Percentiles rank a stretch among this genome's conserved stretches.
phyloP scores from a whole-genome alignment of 2,113 vertebrate species.

The Rhinogobius similis region DNA sequence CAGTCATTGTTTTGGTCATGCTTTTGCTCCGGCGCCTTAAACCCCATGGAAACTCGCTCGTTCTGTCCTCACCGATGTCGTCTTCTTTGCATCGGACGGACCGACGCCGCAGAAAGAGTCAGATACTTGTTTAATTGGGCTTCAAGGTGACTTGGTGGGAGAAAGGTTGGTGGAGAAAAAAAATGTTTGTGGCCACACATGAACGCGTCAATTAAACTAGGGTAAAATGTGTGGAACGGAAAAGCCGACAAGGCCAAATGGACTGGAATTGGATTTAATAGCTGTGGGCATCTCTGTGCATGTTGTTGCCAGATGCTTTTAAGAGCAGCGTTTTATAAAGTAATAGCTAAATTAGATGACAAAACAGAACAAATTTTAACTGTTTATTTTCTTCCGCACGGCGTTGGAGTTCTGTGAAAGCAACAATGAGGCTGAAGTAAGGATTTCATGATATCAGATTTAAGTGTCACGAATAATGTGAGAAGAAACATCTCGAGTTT shows the following conservation, averaged over 20 bases:
- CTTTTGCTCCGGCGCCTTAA: constrained; percentile 70
- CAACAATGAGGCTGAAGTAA: not conserved
- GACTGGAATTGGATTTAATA: constrained; percentile 68
- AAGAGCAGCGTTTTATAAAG: constrained; percentile 26
- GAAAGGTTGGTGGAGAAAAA: constrained; percentile 16
- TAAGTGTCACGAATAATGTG: no score
- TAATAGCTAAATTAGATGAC: constrained; percentile 29
- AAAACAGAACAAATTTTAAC: constrained; percentile 5
- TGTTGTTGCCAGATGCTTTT: constrained; percentile 48
- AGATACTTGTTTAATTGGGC: constrained; percentile 72
- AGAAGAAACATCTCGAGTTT: no score
- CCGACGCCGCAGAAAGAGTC: constrained; percentile 61
- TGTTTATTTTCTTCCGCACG: not conserved
- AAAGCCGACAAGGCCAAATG: constrained; percentile 67
- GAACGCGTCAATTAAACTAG: constrained; percentile 59
- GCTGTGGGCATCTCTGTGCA: constrained; percentile 41
- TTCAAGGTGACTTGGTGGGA: constrained; percentile 70
- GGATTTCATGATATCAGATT: no score
- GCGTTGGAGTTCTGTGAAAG: not conserved
- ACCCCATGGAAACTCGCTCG: constrained; percentile 61
- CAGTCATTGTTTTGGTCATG: constrained; percentile 70
- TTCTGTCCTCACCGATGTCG: constrained; percentile 47
- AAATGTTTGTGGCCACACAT: constrained; percentile 30
- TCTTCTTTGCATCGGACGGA: constrained; percentile 29
- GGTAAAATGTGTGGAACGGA: constrained; percentile 64